Evolutionary conservation across 2,888 invertebrate species (phyloP).

Genomic region (Netelia melanura): DNA sequence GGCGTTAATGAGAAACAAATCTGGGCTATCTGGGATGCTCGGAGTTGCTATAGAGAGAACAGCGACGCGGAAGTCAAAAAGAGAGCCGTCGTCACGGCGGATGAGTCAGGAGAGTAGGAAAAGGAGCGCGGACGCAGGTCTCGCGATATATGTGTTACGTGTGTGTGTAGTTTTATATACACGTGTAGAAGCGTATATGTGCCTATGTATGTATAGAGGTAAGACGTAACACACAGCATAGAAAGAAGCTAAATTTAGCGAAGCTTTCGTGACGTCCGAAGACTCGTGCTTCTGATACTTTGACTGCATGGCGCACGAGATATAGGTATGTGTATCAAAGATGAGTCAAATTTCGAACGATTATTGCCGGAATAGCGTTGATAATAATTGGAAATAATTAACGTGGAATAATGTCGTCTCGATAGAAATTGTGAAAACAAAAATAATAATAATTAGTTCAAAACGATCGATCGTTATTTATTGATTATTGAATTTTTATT

Average conservation of each 20-base stretch:
- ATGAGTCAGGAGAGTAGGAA: slow-evolving; percentile 56
- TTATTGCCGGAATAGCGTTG: background rate
- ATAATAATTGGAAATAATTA: background rate
- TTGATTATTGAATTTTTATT: background rate
- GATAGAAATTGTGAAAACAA: background rate
- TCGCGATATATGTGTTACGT: background rate
- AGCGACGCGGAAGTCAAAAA: slow-evolving; percentile 52
- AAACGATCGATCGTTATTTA: background rate
- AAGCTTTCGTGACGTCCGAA: slow-evolving; percentile 55
- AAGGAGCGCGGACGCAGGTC: slow-evolving; percentile 36
- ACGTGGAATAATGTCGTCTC: background rate
- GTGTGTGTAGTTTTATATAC: background rate
- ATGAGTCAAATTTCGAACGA: background rate
- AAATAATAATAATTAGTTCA: background rate
- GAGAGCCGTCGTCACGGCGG: slow-evolving; percentile 49
- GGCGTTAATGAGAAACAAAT: background rate
- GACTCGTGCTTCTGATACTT: slow-evolving; percentile 28
- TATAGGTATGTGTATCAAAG: background rate
- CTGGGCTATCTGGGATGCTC: background rate
- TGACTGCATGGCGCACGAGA: background rate
- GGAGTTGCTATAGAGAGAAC: background rate
- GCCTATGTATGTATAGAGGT: background rate
- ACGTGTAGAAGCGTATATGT: background rate
- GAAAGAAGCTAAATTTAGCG: slow-evolving; percentile 58
- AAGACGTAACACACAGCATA: slow-evolving; percentile 27